Evolutionary conservation across 2,797 vertebrate species (phyloP), one percentile per base, ranked within the genome.

Genomic region (Leptatherina wallacei): DNA sequence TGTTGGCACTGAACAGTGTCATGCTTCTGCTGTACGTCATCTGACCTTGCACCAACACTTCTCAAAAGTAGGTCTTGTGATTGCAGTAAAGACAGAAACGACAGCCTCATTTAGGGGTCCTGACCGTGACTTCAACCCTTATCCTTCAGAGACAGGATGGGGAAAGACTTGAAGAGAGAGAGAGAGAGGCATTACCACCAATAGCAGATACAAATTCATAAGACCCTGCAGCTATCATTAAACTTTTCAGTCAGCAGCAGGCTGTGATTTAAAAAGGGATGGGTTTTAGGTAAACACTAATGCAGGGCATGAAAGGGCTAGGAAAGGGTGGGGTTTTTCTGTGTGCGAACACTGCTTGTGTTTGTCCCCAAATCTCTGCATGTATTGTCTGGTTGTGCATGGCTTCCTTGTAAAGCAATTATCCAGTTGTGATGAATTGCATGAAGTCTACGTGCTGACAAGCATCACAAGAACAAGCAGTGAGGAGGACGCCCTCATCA

Each of bases 121-220:
- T 94, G 93, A 94, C 92, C 89, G 80, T 47, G 57, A 87, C 87
- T 94, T 95, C 93, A 95, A 93, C 93, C 77, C 90, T 69, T 44
- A 69, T 76, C 73, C 85, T 81, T 84, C 73, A 44, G 73, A 78
- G 77, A 47, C 63, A 75, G 81, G 78, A 85, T 73, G 77, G 81
- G 65, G 71, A 81, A 79, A 80, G 38, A 76, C 71, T 75, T 73
- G 73, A 61, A 88, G 85, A 80, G 38, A 60, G 52, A 81, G 63
- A 88, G 35, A 60, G 51, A 83, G 63, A 88, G 85, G 58, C 85
- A 70, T 90, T 85, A 80, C 81, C 84, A 69, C 70, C 64, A 82
- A 78, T 90, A 84, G 84, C 85, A 91, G 90, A 89, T 89, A 89
- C 61, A 66, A 85, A 85, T 81, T 86, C 81, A 85, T 47, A 61